Conservation (phyloP, 2,888 invertebrate species). For the Caenorhabditis sp. region DNA sequence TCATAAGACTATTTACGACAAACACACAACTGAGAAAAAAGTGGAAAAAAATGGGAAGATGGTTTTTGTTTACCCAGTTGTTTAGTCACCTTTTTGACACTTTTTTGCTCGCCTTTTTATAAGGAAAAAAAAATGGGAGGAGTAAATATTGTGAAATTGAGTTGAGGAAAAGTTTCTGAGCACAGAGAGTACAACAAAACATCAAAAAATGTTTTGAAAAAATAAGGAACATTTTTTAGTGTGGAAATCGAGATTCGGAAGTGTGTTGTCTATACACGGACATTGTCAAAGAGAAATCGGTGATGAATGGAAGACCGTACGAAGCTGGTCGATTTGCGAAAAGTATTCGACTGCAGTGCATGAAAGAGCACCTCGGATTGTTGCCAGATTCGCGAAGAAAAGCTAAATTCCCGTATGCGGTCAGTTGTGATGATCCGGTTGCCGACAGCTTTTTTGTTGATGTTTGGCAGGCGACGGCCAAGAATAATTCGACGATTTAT, state of each 20-base stretch:
- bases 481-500: constrained; percentile 85
- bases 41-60: not conserved
- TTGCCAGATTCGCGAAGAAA: constrained; percentile 72
- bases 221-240: constrained; percentile 24
- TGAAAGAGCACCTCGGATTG: constrained; percentile 87
- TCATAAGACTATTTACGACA: not conserved
- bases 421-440: constrained; percentile 78
- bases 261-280: constrained; percentile 81
- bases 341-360: constrained; percentile 83
- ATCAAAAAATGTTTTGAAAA: not conserved
- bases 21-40: not conserved
- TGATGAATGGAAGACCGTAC: constrained; percentile 83
- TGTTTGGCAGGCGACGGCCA: constrained; percentile 84
- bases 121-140: not conserved
- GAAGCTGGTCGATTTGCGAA: constrained; percentile 87
- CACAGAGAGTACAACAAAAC: not conserved
- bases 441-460: constrained; percentile 83
- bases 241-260: constrained; percentile 90
- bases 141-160: not conserved
- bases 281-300: constrained; percentile 77
- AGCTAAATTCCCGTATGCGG: constrained; percentile 51
- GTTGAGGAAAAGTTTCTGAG: no score
- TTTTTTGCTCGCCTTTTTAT: not conserved
- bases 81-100: not conserved
- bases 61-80: not conserved